A percentile compares a stretch with the other conserved stretches of the same genome.
Conservation (phyloP, 92 coral and sea anemone species). For the Bergia puertoricense region DNA sequence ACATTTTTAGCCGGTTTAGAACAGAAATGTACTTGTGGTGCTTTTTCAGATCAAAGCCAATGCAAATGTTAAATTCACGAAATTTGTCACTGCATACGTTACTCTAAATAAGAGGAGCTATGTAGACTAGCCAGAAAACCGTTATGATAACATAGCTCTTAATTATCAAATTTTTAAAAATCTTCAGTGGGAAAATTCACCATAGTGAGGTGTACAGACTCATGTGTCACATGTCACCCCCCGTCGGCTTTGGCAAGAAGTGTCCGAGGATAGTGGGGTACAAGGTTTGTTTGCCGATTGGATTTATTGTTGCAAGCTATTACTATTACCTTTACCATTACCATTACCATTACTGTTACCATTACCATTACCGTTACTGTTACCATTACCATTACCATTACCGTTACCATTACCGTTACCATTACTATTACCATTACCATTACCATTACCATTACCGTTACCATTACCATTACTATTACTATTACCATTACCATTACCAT, state of each 20-base stretch:
- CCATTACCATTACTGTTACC: too few species aligned
- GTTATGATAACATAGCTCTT: background rate
- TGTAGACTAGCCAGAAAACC: background rate
- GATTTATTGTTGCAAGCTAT: background rate
- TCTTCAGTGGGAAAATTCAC: slow-evolving; percentile 79
- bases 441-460: too few species aligned
- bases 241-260: slow-evolving; percentile 97
- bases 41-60: too few species aligned
- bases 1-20: background rate
- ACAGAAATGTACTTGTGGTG: too few species aligned
- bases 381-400: too few species aligned
- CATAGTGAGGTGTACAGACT: slow-evolving; percentile 85
- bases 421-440: too few species aligned
- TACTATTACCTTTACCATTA: background rate
- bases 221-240: slow-evolving; percentile 96
- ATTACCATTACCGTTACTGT: too few species aligned
- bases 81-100: background rate
- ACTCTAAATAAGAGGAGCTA: background rate
- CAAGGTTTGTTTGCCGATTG: slow-evolving; percentile 55
- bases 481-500: too few species aligned
- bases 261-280: slow-evolving; percentile 96
- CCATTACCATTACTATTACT: too few species aligned
- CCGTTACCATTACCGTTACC: too few species aligned
- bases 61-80: too few species aligned
- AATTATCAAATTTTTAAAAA: background rate